phyloP scores from a whole-genome alignment of 2,888 invertebrate genomes.

The Saturnia pavonia region DNA sequence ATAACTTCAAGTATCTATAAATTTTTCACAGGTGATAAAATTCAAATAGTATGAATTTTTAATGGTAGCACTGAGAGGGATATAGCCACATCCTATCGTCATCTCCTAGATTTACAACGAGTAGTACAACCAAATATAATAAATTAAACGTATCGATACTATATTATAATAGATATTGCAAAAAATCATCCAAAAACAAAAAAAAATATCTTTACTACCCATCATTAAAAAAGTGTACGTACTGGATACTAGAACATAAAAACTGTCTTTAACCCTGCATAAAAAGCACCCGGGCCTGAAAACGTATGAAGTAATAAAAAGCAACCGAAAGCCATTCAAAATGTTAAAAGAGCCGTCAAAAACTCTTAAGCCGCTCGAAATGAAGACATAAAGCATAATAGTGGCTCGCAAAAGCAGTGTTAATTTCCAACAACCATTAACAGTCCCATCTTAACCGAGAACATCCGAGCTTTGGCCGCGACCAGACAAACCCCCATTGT shows the following conservation, averaged over 20 bases:
- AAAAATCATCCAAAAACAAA: background rate
- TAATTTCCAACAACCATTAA: slow-evolving; percentile 67
- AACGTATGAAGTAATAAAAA: slow-evolving; percentile 29
- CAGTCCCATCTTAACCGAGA: slow-evolving; percentile 55
- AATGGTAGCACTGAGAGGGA: slow-evolving; percentile 39
- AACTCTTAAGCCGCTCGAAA: slow-evolving; percentile 49
- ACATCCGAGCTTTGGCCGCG: slow-evolving; percentile 47
- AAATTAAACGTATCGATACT: no score
- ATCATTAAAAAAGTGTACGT: background rate
- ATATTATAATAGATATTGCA: background rate
- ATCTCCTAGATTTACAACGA: slow-evolving; percentile 51
- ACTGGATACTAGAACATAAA: background rate
- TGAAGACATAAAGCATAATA: slow-evolving; percentile 64
- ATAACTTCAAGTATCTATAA: slow-evolving; percentile 42
- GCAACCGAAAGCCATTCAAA: slow-evolving; percentile 35
- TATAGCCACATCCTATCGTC: slow-evolving; percentile 47
- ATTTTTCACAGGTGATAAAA: slow-evolving; percentile 54
- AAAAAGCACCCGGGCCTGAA: background rate
- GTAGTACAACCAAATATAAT: slow-evolving; percentile 17
- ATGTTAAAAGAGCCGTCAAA: slow-evolving; percentile 40
- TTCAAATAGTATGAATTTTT: slow-evolving; percentile 46
- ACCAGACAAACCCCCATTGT: slow-evolving; percentile 61
- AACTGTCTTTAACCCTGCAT: background rate
- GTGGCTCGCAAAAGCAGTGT: slow-evolving; percentile 57
- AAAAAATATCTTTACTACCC: background rate